A percentile compares a stretch with the other conserved stretches of the same genome.
phyloP scores from a whole-genome alignment of 2,797 vertebrate genomes.

The Arvicola amphibius region DNA sequence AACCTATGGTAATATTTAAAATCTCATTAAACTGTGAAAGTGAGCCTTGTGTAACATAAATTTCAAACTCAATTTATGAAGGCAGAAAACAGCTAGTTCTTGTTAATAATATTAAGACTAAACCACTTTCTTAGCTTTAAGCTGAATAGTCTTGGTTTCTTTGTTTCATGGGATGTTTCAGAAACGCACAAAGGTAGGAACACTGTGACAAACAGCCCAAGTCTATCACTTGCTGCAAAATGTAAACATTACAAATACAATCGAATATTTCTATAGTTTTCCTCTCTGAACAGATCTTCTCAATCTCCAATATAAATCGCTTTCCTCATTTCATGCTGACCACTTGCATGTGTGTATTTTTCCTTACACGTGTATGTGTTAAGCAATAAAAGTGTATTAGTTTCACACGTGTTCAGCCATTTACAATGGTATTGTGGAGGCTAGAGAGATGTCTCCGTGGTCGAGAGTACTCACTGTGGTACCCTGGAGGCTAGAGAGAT shows the following conservation, averaged over 20 bases:
- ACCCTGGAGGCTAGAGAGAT: no score
- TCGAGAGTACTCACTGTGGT: not conserved
- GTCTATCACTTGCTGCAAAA: not conserved
- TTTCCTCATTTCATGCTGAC: not conserved
- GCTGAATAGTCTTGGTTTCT: constrained; percentile 23
- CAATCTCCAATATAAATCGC: not conserved
- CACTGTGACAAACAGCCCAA: not conserved
- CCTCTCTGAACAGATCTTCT: not conserved
- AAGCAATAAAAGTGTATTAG: not conserved
- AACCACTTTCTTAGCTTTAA: constrained; percentile 41
- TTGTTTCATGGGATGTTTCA: constrained; percentile 54
- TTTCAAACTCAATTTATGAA: constrained; percentile 55
- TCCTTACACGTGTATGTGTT: not conserved
- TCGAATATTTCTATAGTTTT: constrained; percentile 1
- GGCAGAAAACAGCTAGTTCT: constrained; percentile 52
- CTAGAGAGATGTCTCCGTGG: not conserved
- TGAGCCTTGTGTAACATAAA: constrained; percentile 30
- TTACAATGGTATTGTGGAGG: not conserved
- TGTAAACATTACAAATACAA: constrained; percentile 25
- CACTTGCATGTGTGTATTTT: not conserved
- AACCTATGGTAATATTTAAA: constrained; percentile 44
- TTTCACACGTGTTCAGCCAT: constrained; percentile 14
- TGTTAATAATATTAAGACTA: constrained; percentile 36
- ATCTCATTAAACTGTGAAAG: constrained; percentile 45
- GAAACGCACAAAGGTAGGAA: constrained; percentile 8